Evolutionary conservation across 2,113 vertebrate genomes (phyloP).

Genomic region (Atractosteus spatula): DNA sequence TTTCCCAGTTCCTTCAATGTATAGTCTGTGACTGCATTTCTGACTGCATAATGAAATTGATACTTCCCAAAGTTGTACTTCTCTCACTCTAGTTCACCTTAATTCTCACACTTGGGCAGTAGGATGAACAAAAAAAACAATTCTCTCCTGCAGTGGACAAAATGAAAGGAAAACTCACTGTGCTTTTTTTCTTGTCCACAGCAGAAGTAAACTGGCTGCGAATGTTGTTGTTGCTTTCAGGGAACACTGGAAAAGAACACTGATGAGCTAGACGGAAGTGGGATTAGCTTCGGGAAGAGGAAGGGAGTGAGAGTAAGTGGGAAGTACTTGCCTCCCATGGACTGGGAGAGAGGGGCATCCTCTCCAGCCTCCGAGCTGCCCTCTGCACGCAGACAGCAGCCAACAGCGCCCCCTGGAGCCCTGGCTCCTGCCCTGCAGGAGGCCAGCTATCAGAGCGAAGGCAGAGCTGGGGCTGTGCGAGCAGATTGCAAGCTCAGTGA

Average conservation of each 20-base stretch:
- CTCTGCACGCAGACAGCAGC: slow-evolving; percentile 26
- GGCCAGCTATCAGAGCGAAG: slow-evolving; percentile 11
- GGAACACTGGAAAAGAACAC: slow-evolving; percentile 52
- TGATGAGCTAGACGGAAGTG: slow-evolving; percentile 74
- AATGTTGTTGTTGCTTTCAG: slow-evolving; percentile 47
- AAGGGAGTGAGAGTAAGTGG: slow-evolving; percentile 65
- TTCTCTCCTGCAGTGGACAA: too few relatives aligned
- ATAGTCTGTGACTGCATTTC: too few relatives aligned
- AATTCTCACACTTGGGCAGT: too few relatives aligned
- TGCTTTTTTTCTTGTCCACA: not conserved
- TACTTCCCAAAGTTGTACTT: too few relatives aligned
- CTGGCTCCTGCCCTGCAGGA: slow-evolving; percentile 33
- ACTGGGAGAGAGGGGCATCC: slow-evolving; percentile 57
- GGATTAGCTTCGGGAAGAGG: slow-evolving; percentile 65
- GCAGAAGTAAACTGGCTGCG: not conserved
- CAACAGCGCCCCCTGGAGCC: slow-evolving; percentile 28
- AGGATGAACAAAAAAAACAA: too few relatives aligned
- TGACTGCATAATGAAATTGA: too few relatives aligned
- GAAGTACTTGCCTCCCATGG: slow-evolving; percentile 42
- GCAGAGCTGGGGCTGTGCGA: not conserved
- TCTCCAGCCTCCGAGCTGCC: slow-evolving; percentile 39
- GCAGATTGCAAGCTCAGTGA: rapidly evolving
- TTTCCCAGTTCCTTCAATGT: too few relatives aligned
- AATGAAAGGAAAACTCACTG: not conserved
- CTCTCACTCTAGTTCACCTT: too few relatives aligned